These are phyloP conservation scores for Enteromius fasciolatus DNA, from an alignment of 2,797 vertebrate species.

Conservation along the genomic window DNA sequence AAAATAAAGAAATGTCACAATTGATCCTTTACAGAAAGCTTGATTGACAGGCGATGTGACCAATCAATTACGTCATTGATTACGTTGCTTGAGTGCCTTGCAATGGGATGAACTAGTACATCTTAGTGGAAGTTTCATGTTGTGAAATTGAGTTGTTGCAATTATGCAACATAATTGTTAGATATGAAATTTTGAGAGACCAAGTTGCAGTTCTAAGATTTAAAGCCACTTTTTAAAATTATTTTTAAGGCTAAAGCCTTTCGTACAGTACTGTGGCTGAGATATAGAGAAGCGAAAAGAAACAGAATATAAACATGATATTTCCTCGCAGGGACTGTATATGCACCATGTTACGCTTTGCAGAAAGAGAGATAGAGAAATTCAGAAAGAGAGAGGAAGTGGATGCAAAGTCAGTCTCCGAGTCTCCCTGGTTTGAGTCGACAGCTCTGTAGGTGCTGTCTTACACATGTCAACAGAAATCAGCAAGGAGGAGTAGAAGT, in stretches of 20 bases:
- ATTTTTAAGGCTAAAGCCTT: not conserved
- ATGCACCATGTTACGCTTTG: not conserved
- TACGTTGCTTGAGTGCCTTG: no score
- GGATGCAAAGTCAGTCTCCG: not conserved
- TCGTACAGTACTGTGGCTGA: not conserved
- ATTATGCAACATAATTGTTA: not conserved
- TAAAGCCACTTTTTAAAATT: not conserved
- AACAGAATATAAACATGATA: constrained; percentile 6
- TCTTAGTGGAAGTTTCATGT: no score
- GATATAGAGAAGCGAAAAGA: not conserved
- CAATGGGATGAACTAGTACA: no score
- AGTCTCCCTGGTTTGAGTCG: not conserved
- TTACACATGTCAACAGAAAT: constrained; percentile 24
- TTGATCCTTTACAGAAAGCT: not conserved
- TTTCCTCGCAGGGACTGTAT: not conserved
- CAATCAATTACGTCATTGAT: no score
- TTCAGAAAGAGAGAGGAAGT: not conserved
- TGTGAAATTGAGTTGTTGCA: not conserved
- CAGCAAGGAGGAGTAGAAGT: not conserved
- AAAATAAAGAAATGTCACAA: not conserved
- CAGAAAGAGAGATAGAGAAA: constrained; percentile 1
- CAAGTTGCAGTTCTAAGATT: not conserved
- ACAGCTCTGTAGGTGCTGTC: constrained; percentile 30
- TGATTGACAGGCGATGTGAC: not conserved
- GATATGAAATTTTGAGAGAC: not conserved